Evolutionary conservation across 2,888 invertebrate genomes (phyloP), one percentile per base, ranked within the genome.

Genomic region (Cheilosia soror): DNA sequence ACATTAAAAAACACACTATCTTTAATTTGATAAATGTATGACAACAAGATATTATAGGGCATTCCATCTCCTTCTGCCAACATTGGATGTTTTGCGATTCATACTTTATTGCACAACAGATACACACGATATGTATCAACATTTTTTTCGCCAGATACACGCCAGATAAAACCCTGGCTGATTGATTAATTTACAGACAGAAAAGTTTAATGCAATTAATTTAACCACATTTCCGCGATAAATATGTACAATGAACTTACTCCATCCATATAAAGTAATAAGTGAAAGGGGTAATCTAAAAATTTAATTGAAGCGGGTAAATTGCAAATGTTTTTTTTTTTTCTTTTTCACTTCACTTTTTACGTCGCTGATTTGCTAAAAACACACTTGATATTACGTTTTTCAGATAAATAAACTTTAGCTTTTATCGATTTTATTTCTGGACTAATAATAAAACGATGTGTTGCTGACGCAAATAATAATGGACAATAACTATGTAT

Each of bases 401-500:
- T 25, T 49, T 40, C 5, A 9, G 29, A 42, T 13, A 29, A 33
- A 27, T 25, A 42, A n/a, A 44, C 11, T 37, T 37, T 37, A 9
- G 33, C 13, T 40, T 60, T 42, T 63, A 47, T 6, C 44, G 15
- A 5, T 60, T 44, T 47, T 71, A 71, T 71, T 71, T 49, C 4
- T 51, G 51, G 20, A 20, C 20, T 20, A 25, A 51, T 25, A 3
- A 27, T 51, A 1, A 11, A 60, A 29, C 15, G 20, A 27, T 13
- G 51, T 11, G 20, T 72, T 60, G 37, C 51, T 72, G 72, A 72
- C 60, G 62, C 40, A 72, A 72, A 72, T 62, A 72, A 72, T 60
- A 71, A 62, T 15, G 25, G 3, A 4, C 27, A 15, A 5, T n/a
- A 6, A 7, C 15, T 47, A 13, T 53, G 29, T 11, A 29, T 49